These are phyloP conservation scores for Ophion ventricosus DNA, from an alignment of 2,888 invertebrate species.

Conservation along the genomic window DNA sequence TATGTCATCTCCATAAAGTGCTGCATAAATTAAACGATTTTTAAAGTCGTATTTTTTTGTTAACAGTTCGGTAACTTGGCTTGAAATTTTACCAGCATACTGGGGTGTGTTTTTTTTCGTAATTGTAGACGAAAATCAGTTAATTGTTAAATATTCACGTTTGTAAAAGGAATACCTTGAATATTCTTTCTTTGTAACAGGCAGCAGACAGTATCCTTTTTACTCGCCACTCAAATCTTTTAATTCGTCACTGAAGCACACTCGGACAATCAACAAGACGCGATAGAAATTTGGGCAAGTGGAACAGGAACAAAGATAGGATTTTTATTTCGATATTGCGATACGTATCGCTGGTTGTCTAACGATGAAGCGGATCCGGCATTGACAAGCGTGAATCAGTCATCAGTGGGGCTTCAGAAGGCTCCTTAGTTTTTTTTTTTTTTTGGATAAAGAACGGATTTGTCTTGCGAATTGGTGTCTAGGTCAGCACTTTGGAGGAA, in stretches of 20 bases:
- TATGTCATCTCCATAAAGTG: too few species aligned
- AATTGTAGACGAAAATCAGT: too few species aligned
- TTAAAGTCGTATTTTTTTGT: too few species aligned
- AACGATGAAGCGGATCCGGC: slow-evolving; percentile 33
- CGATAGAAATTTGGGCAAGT: slow-evolving; percentile 64
- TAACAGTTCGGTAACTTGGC: too few species aligned
- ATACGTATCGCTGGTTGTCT: slow-evolving; percentile 15
- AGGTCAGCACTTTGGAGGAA: slow-evolving; percentile 61
- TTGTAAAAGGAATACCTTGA: too few species aligned
- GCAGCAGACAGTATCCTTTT: too few species aligned
- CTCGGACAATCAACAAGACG: not conserved
- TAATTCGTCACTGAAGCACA: not conserved
- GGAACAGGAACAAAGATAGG: slow-evolving; percentile 75
- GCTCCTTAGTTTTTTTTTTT: slow-evolving; percentile 28
- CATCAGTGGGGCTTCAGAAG: slow-evolving; percentile 42
- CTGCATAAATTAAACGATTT: too few species aligned
- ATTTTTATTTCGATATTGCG: slow-evolving; percentile 54
- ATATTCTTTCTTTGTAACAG: not conserved
- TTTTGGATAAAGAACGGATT: slow-evolving; percentile 58
- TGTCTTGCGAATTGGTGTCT: slow-evolving; percentile 60
- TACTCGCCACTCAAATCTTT: not conserved
- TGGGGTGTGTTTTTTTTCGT: too few species aligned
- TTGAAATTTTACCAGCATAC: too few species aligned
- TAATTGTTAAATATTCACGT: too few species aligned
- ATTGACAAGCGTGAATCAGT: slow-evolving; percentile 41